phyloP scores from a whole-genome alignment of 2,888 invertebrate genomes.

The Chloroclystis v-ata region DNA sequence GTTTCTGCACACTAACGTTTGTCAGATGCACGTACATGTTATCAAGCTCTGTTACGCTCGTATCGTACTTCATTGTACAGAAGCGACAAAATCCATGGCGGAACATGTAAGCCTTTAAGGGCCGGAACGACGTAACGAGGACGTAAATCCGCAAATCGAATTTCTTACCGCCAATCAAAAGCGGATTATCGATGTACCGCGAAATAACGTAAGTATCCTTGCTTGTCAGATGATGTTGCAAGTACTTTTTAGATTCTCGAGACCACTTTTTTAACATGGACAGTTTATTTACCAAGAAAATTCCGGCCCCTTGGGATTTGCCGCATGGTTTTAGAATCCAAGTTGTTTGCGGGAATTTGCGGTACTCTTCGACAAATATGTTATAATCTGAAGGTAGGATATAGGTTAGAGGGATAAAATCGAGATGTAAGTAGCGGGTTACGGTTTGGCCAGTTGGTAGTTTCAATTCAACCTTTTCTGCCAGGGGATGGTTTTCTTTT shows the following conservation, averaged over 20 bases:
- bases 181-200: constrained; percentile 94
- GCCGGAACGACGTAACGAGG: constrained; percentile 93
- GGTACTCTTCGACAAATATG: constrained; percentile 96
- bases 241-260: constrained; percentile 88
- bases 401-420: constrained; percentile 96
- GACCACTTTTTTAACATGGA: constrained; percentile 95
- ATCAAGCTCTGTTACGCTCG: constrained; percentile 89
- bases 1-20: constrained; percentile 97
- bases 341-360: constrained; percentile 93
- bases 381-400: constrained; percentile 96
- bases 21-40: constrained; percentile 97
- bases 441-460: constrained; percentile 78
- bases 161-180: constrained; percentile 95
- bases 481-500: constrained; percentile 89
- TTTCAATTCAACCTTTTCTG: constrained; percentile 80
- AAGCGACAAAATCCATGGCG: constrained; percentile 95
- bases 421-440: constrained; percentile 86
- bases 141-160: constrained; percentile 95
- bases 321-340: constrained; percentile 99
- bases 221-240: constrained; percentile 85
- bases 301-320: constrained; percentile 93
- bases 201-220: constrained; percentile 96
- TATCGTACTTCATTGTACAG: constrained; percentile 95
- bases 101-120: constrained; percentile 93
- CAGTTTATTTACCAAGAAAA: constrained; percentile 94